phyloP scores from a whole-genome alignment of 2,797 vertebrate genomes.

The Tympanoctomys barrerae region DNA sequence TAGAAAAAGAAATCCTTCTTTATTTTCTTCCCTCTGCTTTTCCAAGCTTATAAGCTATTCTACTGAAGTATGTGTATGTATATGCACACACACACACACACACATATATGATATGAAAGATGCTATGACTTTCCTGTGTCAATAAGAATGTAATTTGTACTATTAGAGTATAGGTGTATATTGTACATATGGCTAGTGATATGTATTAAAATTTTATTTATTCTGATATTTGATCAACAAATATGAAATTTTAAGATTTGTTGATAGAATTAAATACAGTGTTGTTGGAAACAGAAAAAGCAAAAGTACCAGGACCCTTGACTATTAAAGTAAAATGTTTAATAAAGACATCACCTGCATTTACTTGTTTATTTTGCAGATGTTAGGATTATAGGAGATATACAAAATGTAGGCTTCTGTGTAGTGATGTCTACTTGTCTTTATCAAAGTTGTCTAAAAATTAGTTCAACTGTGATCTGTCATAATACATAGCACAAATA shows the following conservation, averaged over 20 bases:
- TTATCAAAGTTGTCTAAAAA: neutral
- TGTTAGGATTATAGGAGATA: neutral
- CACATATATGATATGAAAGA: conserved; percentile 43
- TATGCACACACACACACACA: too few relatives aligned
- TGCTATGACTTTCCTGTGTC: neutral
- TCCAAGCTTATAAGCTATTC: conserved; percentile 57
- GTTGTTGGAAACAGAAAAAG: neutral
- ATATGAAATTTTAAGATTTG: conserved; percentile 1
- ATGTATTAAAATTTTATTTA: neutral
- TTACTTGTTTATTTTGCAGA: neutral
- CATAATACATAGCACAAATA: neutral
- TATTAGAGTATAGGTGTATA: neutral
- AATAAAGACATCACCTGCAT: neutral
- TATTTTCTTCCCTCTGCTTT: neutral
- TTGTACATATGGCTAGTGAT: neutral
- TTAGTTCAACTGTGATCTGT: neutral
- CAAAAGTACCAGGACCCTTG: neutral
- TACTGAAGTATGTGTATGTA: neutral
- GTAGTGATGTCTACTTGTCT: neutral
- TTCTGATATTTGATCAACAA: conserved; percentile 43
- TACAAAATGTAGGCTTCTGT: neutral
- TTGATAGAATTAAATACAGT: conserved; percentile 21
- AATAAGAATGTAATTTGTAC: conserved; percentile 27
- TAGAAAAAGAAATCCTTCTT: conserved; percentile 12
- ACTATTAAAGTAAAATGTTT: neutral